phyloP scores from a whole-genome alignment of 2,888 invertebrate species.

The Meiosimyza platycephala region DNA sequence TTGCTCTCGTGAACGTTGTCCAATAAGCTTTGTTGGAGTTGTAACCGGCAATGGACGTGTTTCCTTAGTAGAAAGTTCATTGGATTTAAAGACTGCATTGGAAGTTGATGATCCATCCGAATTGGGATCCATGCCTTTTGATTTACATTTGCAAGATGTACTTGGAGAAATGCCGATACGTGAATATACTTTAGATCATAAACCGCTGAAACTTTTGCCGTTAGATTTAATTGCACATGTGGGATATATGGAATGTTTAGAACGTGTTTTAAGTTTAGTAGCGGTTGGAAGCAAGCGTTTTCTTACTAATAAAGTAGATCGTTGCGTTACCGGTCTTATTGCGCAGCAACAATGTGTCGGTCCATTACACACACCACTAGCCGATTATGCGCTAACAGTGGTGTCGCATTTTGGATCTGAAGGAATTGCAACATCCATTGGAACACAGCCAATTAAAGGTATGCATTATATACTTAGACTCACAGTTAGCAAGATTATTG shows the following conservation, averaged over 20 bases:
- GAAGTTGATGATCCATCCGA: conserved; percentile 60
- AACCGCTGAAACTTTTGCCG: conserved; percentile 42
- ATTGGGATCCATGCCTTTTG: conserved; percentile 78
- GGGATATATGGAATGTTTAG: conserved; percentile 59
- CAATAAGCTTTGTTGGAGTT: conserved; percentile 91
- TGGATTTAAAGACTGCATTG: conserved; percentile 61
- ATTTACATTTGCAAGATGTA: conserved; percentile 89
- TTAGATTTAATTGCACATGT: conserved; percentile 68
- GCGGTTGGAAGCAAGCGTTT: conserved; percentile 95
- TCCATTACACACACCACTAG: conserved; percentile 93
- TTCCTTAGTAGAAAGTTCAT: conserved; percentile 73
- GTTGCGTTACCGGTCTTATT: conserved; percentile 94
- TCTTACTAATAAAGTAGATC: conserved; percentile 94
- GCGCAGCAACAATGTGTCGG: conserved; percentile 99
- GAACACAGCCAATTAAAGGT: conserved; percentile 95
- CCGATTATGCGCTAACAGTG: conserved; percentile 92
- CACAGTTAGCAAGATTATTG: too few relatives aligned
- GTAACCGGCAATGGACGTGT: conserved; percentile 89
- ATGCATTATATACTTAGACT: conserved; percentile 8
- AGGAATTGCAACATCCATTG: conserved; percentile 95
- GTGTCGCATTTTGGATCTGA: conserved; percentile 84
- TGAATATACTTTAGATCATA: conserved; percentile 69
- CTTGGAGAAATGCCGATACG: conserved; percentile 86
- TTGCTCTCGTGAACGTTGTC: conserved; percentile 89
- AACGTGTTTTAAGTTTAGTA: conserved; percentile 84